phyloP scores from a whole-genome alignment of 2,888 invertebrate species.

The Scaptomyza parva region DNA sequence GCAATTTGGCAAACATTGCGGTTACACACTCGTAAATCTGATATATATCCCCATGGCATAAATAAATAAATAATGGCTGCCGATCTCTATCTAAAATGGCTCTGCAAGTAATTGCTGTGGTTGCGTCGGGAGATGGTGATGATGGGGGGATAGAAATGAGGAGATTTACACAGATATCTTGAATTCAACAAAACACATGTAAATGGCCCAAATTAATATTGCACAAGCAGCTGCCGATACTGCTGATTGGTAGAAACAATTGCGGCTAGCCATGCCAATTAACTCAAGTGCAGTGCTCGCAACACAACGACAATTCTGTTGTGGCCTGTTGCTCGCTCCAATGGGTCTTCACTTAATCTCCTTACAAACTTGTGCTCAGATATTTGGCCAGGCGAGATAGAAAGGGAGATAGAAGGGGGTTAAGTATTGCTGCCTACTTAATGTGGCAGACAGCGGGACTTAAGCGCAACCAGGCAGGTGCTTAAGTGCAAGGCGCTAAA shows the following conservation, averaged over 20 bases:
- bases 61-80: constrained; percentile 58
- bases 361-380: constrained; percentile 14
- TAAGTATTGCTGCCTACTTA: constrained; percentile 11
- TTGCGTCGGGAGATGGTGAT: constrained; percentile 8
- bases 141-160: too few species aligned
- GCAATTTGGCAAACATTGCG: constrained; percentile 60
- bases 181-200: constrained; percentile 23
- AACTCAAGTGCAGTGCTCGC: constrained; percentile 32
- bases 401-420: background rate
- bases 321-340: constrained; percentile 35
- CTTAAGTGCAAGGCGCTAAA: constrained; percentile 29
- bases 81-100: constrained; percentile 55
- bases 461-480: constrained; percentile 24
- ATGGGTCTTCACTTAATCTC: constrained; percentile 2
- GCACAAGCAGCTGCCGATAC: constrained; percentile 34
- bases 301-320: constrained; percentile 10
- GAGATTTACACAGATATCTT: background rate
- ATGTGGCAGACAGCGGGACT: constrained; percentile 26
- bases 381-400: too few species aligned
- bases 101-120: constrained; percentile 42
- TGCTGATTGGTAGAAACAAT: constrained; percentile 53
- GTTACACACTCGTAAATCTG: constrained; percentile 53
- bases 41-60: constrained; percentile 56
- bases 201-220: constrained; percentile 69
- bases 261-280: constrained; percentile 47